A percentile compares a stretch with the other conserved stretches of the same genome.
phyloP scores from a whole-genome alignment of 1,140 invertebrate genomes.

The Bombus breviceps region DNA sequence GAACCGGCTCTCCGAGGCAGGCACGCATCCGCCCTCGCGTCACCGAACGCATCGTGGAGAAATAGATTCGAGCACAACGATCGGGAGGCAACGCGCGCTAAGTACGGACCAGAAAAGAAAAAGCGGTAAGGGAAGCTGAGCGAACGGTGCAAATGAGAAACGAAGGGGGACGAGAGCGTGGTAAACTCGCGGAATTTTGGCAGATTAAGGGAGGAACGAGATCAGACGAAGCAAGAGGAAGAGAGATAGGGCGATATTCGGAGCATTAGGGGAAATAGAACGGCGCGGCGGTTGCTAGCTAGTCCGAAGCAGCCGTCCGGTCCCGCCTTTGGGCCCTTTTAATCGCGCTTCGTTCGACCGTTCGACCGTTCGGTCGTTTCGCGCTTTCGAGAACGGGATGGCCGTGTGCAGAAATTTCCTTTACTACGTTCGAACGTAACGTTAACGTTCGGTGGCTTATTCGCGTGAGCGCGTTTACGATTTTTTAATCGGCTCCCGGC shows the following conservation, averaged over 20 bases:
- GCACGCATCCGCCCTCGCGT: not conserved
- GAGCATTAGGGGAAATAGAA: not conserved
- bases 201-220: not conserved
- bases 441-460: not conserved
- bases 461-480: not conserved
- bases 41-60: too few species aligned
- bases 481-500: not conserved
- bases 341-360: conserved; percentile 1
- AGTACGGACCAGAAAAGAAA: not conserved
- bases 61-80: not conserved
- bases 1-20: not conserved
- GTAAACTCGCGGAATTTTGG: not conserved
- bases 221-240: too few species aligned
- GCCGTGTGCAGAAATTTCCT: not conserved
- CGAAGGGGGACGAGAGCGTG: not conserved
- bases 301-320: not conserved
- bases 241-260: too few species aligned
- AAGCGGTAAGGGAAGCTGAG: not conserved
- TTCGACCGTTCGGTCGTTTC: not conserved
- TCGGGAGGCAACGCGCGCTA: not conserved
- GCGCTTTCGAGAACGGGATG: not conserved
- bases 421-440: not conserved
- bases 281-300: not conserved
- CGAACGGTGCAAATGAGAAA: not conserved
- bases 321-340: not conserved